These are phyloP conservation scores for Morpho deidamia DNA, from an alignment of 2,888 invertebrate genomes.

Conservation along the genomic window DNA sequence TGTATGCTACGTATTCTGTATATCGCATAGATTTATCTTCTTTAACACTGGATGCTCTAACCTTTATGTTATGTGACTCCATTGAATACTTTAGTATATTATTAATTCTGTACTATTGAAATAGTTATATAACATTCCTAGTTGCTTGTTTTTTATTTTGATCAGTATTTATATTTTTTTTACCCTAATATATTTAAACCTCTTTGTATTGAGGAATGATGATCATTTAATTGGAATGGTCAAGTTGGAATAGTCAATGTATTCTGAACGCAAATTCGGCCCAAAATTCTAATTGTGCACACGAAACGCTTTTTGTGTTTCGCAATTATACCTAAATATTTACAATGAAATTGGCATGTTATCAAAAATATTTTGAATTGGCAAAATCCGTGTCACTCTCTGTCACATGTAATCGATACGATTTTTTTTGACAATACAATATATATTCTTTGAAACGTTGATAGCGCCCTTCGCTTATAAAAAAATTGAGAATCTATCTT, in stretches of 20 bases:
- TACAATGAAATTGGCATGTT: conserved; percentile 52
- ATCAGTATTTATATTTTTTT: conserved; percentile 22
- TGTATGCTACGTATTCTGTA: conserved; percentile 18
- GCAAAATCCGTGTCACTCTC: conserved; percentile 42
- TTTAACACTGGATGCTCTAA: conserved; percentile 35
- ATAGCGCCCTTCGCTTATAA: too few species aligned
- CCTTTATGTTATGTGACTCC: conserved; percentile 30
- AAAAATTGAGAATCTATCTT: too few species aligned
- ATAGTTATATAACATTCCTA: conserved; percentile 6
- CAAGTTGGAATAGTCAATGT: too few species aligned
- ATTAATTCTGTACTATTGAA: conserved; percentile 1
- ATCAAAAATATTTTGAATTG: conserved; percentile 19
- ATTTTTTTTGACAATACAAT: too few species aligned
- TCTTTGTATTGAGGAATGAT: conserved; percentile 22
- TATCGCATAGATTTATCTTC: conserved; percentile 17
- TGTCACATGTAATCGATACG: conserved; percentile 28
- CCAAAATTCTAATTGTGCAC: conserved; percentile 39
- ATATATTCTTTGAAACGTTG: too few species aligned
- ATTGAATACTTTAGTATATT: conserved; percentile 10
- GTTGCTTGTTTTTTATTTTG: conserved; percentile 20
- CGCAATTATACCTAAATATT: conserved; percentile 21
- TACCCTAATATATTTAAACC: conserved; percentile 21
- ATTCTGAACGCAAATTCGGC: conserved; percentile 54
- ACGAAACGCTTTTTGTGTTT: conserved; percentile 36
- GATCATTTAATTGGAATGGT: conserved; percentile 5